Evolutionary conservation across 2,888 invertebrate genomes (phyloP).

Genomic region (Halocaridina rubra): DNA sequence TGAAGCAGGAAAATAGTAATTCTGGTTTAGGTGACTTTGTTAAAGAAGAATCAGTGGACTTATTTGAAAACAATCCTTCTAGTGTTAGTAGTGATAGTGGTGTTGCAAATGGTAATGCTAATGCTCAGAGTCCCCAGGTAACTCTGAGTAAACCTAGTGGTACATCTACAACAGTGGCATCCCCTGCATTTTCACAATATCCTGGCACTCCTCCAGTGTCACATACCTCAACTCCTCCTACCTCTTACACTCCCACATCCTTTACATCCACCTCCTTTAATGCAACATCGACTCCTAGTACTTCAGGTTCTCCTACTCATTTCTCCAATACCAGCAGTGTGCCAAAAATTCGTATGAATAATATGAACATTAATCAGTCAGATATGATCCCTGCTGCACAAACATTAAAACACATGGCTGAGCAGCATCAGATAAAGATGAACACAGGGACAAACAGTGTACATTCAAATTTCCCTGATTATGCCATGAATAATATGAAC

Average conservation of each 20-base stretch:
- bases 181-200: slow-evolving; percentile 55
- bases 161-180: slow-evolving; percentile 44
- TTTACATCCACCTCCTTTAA: slow-evolving; percentile 56
- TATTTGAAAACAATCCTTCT: slow-evolving; percentile 53
- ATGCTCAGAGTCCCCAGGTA: slow-evolving; percentile 51
- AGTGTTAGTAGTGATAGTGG: slow-evolving; percentile 54
- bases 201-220: slow-evolving; percentile 55
- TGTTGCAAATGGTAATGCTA: slow-evolving; percentile 53
- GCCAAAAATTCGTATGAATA: slow-evolving; percentile 53
- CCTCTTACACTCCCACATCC: slow-evolving; percentile 52
- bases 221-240: slow-evolving; percentile 58
- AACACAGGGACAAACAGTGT: slow-evolving; percentile 45
- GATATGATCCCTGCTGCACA: slow-evolving; percentile 93
- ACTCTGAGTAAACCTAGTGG: slow-evolving; percentile 38
- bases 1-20: slow-evolving; percentile 58
- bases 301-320: slow-evolving; percentile 51
- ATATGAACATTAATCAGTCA: slow-evolving; percentile 65
- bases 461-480: slow-evolving; percentile 42
- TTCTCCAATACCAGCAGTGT: slow-evolving; percentile 52
- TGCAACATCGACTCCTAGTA: slow-evolving; percentile 44
- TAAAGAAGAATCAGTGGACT: slow-evolving; percentile 57
- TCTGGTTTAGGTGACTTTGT: slow-evolving; percentile 48
- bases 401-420: slow-evolving; percentile 96
- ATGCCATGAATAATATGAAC: slow-evolving; percentile 48
- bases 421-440: slow-evolving; percentile 89